Evolutionary conservation across 2,888 invertebrate species (phyloP), one percentile per base, ranked within the genome.

Genomic region (Nomada fabriciana): DNA sequence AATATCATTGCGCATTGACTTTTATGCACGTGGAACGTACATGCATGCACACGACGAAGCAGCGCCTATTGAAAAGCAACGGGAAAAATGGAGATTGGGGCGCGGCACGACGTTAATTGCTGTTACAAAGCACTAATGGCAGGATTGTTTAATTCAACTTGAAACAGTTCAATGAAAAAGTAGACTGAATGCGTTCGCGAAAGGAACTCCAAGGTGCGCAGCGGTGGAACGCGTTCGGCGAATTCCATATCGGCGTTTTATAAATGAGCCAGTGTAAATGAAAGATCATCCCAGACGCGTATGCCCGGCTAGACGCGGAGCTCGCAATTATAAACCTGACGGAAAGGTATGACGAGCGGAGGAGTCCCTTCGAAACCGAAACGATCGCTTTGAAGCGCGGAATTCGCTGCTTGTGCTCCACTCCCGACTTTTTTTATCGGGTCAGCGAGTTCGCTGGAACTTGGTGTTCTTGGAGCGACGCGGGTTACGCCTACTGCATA

Each of bases 401-500:
- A 25, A 25, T 25, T 25, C 25, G 13, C 42, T 42, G 53, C 55
- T 73, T 50, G 13, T 20, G 76, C 57, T 57, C 55, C 36, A 64
- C 57, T 57, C 29, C 23, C 15, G 43, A 57, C 43, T 74, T 64
- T 76, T 76, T 76, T 73, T 65, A 73, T 65, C 74, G 63, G 63
- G 47, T 73, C 76, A 59, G 76, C 43, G 73, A 76, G 59, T 74
- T 74, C 42, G 63, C 63, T 57, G 63, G 42, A 59, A 60, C 13
- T 59, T 29, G 59, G 53, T 9, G 60, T 76, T 63, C 74, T 73
- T 63, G 73, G 55, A 76, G 57, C 76, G 65, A 75, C 29, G 65
- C 79, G 60, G 71, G 80, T 61, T 67, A 80, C 80, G 80, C 80
- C 71, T 71, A 53, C 67, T 47, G 36, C 71, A 80, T 80, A 80